phyloP scores from a whole-genome alignment of 2,888 invertebrate species.

The Plusia festucae region DNA sequence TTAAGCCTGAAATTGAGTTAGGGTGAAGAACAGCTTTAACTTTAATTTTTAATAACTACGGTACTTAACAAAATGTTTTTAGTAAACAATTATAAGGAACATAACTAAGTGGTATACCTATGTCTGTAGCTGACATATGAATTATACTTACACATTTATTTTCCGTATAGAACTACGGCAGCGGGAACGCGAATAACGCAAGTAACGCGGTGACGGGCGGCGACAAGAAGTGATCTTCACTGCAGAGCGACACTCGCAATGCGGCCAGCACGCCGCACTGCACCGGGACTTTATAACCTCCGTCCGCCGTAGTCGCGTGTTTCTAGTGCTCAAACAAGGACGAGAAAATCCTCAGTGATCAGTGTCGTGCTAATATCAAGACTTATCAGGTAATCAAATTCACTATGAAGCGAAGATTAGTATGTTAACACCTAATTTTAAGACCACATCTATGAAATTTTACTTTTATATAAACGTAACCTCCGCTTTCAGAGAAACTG shows the following conservation, averaged over 20 bases:
- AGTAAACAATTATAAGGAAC: too few relatives aligned
- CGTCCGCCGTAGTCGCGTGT: background rate
- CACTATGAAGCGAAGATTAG: background rate
- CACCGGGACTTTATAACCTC: background rate
- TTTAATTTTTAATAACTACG: too few relatives aligned
- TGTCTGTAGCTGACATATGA: background rate
- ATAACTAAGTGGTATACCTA: too few relatives aligned
- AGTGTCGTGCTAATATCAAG: slow-evolving; percentile 1
- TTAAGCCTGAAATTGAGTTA: background rate
- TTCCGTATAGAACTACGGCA: slow-evolving; percentile 74
- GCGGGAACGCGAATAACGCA: slow-evolving; percentile 58
- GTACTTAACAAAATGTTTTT: too few relatives aligned
- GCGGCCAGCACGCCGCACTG: background rate
- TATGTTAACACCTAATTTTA: background rate
- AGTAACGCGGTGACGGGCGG: slow-evolving; percentile 53
- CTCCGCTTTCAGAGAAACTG: slow-evolving; percentile 3
- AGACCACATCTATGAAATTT: background rate
- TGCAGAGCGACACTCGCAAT: background rate
- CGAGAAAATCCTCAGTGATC: background rate
- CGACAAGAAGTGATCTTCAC: slow-evolving; percentile 77
- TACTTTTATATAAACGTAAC: background rate
- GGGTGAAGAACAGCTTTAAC: too few relatives aligned
- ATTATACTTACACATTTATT: background rate
- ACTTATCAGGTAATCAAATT: background rate
- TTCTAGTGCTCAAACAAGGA: background rate